Evolutionary conservation across 2,888 invertebrate genomes (phyloP).

Genomic region (Tenthredo scrophulariae): DNA sequence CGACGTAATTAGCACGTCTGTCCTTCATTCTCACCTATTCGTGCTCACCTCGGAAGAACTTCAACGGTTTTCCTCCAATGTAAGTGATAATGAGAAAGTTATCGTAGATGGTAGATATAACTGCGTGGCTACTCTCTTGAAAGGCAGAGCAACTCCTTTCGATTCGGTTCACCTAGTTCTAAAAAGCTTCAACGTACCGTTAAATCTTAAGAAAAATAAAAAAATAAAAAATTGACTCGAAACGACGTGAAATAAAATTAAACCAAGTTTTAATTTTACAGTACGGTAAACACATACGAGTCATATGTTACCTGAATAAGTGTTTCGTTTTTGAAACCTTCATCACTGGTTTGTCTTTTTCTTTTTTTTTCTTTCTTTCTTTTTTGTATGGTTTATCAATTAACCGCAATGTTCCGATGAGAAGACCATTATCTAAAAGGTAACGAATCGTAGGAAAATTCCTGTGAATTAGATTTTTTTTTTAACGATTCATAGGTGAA

Average conservation of each 20-base stretch:
- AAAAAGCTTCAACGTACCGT: conserved; percentile 11
- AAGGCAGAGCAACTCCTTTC: neutral
- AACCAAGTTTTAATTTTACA: neutral
- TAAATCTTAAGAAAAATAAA: neutral
- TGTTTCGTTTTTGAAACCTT: neutral
- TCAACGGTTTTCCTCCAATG: too few relatives aligned
- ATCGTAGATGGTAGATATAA: neutral
- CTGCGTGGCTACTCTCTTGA: conserved; percentile 3
- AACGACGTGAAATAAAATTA: neutral
- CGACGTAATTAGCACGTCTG: conserved; percentile 68
- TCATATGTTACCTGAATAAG: neutral
- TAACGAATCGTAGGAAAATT: neutral
- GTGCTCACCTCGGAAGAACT: conserved; percentile 24
- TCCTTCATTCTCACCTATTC: conserved; percentile 49
- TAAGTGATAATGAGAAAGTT: conserved; percentile 32
- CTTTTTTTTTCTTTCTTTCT: neutral
- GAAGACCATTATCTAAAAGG: neutral
- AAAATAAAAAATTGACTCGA: too few relatives aligned
- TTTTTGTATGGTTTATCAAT: neutral
- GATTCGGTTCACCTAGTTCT: neutral
- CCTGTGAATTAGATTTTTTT: neutral
- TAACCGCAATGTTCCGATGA: too few relatives aligned
- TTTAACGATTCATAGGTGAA: neutral
- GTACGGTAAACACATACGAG: neutral
- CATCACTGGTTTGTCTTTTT: neutral